Conservation (phyloP, 2,113 vertebrate species). For the Pitta sordida region DNA sequence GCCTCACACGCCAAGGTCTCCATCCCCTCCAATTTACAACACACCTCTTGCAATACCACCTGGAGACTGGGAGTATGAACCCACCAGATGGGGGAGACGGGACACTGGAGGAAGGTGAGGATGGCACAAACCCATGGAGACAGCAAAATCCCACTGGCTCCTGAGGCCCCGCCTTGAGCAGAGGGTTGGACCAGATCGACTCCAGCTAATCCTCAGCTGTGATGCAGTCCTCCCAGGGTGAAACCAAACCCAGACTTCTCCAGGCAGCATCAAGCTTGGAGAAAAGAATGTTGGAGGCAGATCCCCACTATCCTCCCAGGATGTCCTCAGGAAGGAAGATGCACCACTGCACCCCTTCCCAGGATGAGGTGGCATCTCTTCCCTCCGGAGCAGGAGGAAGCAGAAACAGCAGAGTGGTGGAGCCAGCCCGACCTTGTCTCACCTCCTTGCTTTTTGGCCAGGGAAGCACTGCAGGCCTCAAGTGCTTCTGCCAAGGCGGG, state of each 20-base stretch:
- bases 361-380: neutral
- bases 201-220: neutral
- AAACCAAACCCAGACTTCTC: neutral
- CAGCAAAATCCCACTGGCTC: neutral
- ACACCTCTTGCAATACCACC: rapidly evolving
- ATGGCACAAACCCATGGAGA: neutral
- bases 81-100: rapidly evolving
- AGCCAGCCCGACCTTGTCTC: rapidly evolving
- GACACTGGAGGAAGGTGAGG: neutral
- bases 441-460: neutral
- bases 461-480: neutral
- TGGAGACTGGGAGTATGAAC: neutral
- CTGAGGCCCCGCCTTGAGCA: neutral
- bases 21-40: neutral
- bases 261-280: neutral
- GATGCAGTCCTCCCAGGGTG: neutral
- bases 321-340: neutral
- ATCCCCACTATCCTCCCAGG: no score
- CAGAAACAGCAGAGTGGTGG: neutral
- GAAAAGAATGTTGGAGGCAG: neutral
- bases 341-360: neutral
- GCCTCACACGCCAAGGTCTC: neutral
- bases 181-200: neutral
- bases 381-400: neutral
- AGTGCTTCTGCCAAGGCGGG: rapidly evolving